These are phyloP conservation scores for Etheostoma nigrum DNA, from an alignment of 2,797 vertebrate genomes.

Conservation along the genomic window DNA sequence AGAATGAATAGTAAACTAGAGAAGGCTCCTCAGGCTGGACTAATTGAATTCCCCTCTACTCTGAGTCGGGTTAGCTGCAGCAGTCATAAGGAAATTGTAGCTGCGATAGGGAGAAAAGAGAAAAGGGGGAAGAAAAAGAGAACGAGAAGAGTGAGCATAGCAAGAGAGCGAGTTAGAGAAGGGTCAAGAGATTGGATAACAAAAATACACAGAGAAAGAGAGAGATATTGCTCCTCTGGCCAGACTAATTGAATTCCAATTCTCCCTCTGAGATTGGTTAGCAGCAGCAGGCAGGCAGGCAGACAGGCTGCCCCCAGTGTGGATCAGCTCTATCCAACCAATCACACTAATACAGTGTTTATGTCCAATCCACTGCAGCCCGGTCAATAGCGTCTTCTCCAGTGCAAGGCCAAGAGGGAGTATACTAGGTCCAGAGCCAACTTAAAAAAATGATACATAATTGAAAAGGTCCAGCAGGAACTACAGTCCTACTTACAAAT, in stretches of 20 bases:
- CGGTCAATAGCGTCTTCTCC: slow-evolving; percentile 66
- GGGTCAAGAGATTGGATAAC: slow-evolving; percentile 63
- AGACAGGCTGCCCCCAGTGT: slow-evolving; percentile 73
- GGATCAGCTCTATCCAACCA: slow-evolving; percentile 78
- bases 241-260: slow-evolving; percentile 83
- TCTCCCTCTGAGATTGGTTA: slow-evolving; percentile 79
- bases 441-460: slow-evolving; percentile 39
- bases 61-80: slow-evolving; percentile 35
- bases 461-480: slow-evolving; percentile 34
- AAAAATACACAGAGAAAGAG: slow-evolving; percentile 52
- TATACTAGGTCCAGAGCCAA: slow-evolving; percentile 45
- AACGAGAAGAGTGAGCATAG: slow-evolving; percentile 11
- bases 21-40: slow-evolving; percentile 47
- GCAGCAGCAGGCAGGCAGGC: slow-evolving; percentile 72
- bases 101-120: slow-evolving; percentile 16
- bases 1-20: slow-evolving; percentile 67
- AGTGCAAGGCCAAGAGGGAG: slow-evolving; percentile 55
- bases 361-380: slow-evolving; percentile 73
- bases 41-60: slow-evolving; percentile 69
- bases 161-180: slow-evolving; percentile 44
- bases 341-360: slow-evolving; percentile 83
- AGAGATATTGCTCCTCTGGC: slow-evolving; percentile 51
- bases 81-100: slow-evolving; percentile 48
- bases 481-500: slow-evolving; percentile 23
- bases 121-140: neutral